Base-by-base conservation (phyloP, 1,140 invertebrate species). In the Zaprionus inermis region DNA sequence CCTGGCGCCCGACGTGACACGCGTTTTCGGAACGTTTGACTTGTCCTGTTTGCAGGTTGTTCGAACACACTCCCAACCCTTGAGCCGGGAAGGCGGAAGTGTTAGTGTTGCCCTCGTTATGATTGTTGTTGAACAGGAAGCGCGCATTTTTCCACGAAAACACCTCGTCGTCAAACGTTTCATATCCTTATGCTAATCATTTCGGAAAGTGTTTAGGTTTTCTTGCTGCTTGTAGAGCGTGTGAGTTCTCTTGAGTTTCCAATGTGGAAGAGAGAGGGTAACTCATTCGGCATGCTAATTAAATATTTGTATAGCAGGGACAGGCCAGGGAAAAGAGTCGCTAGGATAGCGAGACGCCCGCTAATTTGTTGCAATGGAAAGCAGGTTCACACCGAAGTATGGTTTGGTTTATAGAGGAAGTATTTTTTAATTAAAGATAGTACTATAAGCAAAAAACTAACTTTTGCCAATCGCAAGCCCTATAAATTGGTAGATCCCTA, bases 121-220 rank as follows among this genome's bases (percentile, higher is more conserved):
- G 70, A 58, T 64, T 73, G 58, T 51, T 67, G 66, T 81, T 74
- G 24, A 28, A 84, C 81, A 85, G 81, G 81, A 84, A 84, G 78
- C 74, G 70, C 28, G 44, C 54, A 61, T n/a, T 70, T 77, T 84
- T 79, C 77, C 79, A 66, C 49, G 55, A 65, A 28, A 28, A 78
- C 72, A 72, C 55, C 30, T 46, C 38, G 18, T 30, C 49, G 64
- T 41, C 56, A 65, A 76, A 73, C 46, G 51, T 75, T 76, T 83
- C 68, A 79, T 83, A 79, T 83, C 80, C 81, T 69, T 84, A 83
- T 84, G 81, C 81, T 84, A 83, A 83, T 83, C 72, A 73, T 72
- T 56, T 14, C 22, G 71, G 22, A 57, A 66, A 68, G 66, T 64
- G 79, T 72, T 76, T 67, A 28, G 66, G 64, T 63, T 76, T 76